phyloP scores from a whole-genome alignment of 2,797 vertebrate genomes.

The Erethizon dorsatum region DNA sequence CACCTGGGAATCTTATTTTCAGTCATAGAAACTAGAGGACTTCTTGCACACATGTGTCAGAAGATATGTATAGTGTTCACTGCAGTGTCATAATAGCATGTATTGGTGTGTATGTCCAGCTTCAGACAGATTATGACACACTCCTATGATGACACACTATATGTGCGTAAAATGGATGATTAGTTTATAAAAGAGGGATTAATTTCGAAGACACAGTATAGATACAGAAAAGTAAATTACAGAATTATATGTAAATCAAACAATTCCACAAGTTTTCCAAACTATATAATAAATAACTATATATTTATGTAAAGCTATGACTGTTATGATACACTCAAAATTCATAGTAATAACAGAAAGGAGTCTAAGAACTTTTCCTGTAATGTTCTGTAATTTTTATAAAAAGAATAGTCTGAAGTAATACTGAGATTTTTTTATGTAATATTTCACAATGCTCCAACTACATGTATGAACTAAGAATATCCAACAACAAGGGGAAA shows the following conservation, averaged over 20 bases:
- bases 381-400: not conserved
- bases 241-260: not conserved
- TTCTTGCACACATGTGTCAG: not conserved
- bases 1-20: not conserved
- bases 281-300: not conserved
- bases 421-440: not conserved
- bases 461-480: constrained; percentile 44
- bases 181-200: not conserved
- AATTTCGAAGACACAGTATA: not conserved
- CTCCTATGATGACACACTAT: not conserved
- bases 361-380: not conserved
- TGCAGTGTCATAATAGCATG: not conserved
- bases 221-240: not conserved
- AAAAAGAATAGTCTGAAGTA: constrained; percentile 18
- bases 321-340: not conserved
- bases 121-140: not conserved
- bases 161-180: not conserved
- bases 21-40: not conserved
- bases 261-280: not conserved
- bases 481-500: not conserved
- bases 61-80: not conserved
- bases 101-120: not conserved
- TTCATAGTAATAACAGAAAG: not conserved
- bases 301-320: not conserved
- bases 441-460: not conserved